These are phyloP conservation scores for Kryphioiulus occultus DNA, from an alignment of 2,888 invertebrate genomes.

Conservation along the genomic window DNA sequence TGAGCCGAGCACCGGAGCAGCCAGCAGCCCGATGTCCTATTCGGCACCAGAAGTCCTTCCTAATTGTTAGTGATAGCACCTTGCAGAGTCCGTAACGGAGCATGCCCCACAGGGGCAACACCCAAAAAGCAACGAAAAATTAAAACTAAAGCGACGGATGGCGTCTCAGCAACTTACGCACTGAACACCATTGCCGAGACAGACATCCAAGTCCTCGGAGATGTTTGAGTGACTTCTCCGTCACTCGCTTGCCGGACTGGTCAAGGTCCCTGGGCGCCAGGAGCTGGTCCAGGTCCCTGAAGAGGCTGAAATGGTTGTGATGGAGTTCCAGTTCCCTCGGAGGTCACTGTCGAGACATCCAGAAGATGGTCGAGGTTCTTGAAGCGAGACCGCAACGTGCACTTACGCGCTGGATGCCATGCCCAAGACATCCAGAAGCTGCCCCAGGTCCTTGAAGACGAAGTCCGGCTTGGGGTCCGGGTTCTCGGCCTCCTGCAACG, in stretches of 20 bases:
- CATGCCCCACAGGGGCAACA: background rate
- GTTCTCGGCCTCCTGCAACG: slow-evolving; percentile 59
- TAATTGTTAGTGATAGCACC: background rate
- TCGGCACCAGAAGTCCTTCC: background rate
- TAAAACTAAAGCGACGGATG: background rate
- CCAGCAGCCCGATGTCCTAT: background rate
- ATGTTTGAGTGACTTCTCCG: background rate
- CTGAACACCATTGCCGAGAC: background rate
- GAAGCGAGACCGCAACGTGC: background rate
- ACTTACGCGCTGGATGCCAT: slow-evolving; percentile 35
- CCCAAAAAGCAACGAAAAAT: background rate
- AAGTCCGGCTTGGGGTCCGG: slow-evolving; percentile 55
- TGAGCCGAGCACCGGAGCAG: background rate
- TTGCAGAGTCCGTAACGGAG: background rate
- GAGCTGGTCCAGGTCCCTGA: background rate
- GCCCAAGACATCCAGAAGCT: slow-evolving; percentile 53
- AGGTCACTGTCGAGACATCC: background rate
- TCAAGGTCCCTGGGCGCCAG: no score
- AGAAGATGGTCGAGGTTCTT: background rate
- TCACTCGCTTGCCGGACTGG: background rate
- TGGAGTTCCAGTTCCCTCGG: no score
- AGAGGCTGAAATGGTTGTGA: background rate
- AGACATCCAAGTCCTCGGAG: background rate
- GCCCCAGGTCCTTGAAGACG: slow-evolving; percentile 52
- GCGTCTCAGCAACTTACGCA: background rate